Conservation (phyloP, 2,113 vertebrate species). For the Lepisosteus osseus region DNA sequence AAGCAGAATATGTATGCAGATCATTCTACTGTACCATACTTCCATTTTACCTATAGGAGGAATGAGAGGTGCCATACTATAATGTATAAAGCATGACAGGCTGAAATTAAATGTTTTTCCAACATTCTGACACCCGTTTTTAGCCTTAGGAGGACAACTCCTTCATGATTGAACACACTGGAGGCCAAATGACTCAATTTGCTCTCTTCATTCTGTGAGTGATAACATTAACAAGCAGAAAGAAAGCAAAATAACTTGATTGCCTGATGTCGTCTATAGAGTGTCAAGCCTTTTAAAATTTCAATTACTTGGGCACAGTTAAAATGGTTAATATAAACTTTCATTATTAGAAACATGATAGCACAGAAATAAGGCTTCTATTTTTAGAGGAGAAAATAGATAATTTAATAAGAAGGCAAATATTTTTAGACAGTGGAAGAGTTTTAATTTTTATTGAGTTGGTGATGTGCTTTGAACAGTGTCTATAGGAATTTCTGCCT, state of each 20-base stretch:
- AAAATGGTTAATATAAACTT: slow-evolving; percentile 2
- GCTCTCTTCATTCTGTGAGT: slow-evolving; percentile 14
- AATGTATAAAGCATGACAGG: neutral
- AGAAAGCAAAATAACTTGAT: slow-evolving; percentile 7
- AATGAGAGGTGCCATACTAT: neutral
- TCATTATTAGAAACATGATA: too few species aligned
- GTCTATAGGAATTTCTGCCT: too few species aligned
- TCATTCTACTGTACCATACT: neutral
- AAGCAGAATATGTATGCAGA: neutral
- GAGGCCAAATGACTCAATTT: slow-evolving; percentile 14
- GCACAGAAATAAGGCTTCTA: too few species aligned
- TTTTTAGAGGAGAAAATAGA: too few species aligned
- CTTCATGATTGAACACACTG: neutral
- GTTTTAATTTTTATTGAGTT: too few species aligned
- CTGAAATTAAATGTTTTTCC: neutral
- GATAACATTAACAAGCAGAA: slow-evolving; percentile 20
- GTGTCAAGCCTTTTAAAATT: slow-evolving; percentile 6
- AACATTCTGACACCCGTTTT: neutral
- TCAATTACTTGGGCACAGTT: slow-evolving; percentile 14
- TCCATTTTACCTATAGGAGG: neutral
- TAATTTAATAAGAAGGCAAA: too few species aligned
- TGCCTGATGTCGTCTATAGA: slow-evolving; percentile 12
- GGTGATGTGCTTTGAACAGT: too few species aligned
- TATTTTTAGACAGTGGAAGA: too few species aligned
- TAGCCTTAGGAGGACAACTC: neutral